A percentile compares a stretch with the other conserved stretches of the same genome.
These are phyloP conservation scores for Pseudomyrmex sp. DNA, from an alignment of 1,140 invertebrate species.

Conservation along the genomic window DNA sequence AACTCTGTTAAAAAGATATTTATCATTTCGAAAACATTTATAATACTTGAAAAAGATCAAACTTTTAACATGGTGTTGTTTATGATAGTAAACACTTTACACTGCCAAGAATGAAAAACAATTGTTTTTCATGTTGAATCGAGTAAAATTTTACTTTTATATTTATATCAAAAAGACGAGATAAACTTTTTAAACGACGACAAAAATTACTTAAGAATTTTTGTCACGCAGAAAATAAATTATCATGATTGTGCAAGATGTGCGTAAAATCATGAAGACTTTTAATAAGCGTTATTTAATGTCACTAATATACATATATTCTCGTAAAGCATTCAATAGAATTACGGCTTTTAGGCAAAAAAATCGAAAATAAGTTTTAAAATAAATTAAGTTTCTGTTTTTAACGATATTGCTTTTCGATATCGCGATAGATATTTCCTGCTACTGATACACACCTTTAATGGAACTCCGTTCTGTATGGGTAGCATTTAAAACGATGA, in stretches of 20 bases:
- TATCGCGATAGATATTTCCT: slow-evolving; percentile 19
- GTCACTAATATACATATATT: background rate
- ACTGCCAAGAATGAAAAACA: slow-evolving; percentile 29
- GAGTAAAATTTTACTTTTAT: background rate
- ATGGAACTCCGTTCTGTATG: slow-evolving; percentile 20
- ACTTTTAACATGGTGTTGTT: slow-evolving; percentile 6
- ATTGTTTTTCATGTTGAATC: slow-evolving; percentile 8
- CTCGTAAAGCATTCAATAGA: background rate
- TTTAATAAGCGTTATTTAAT: background rate
- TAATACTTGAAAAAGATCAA: slow-evolving; percentile 24
- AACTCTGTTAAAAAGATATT: background rate
- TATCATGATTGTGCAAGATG: background rate
- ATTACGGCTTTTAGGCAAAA: background rate
- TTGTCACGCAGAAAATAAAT: too few relatives aligned
- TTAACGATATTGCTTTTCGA: background rate
- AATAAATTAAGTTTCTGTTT: too few relatives aligned
- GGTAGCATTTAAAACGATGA: slow-evolving; percentile 38
- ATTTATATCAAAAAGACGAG: background rate
- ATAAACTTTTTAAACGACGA: too few relatives aligned
- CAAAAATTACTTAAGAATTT: background rate
- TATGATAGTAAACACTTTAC: slow-evolving; percentile 1
- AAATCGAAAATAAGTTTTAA: too few relatives aligned
- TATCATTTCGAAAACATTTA: background rate
- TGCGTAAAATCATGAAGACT: background rate
- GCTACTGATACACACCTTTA: slow-evolving; percentile 42